Evolutionary conservation across 1,140 invertebrate genomes (phyloP), one percentile per base, ranked within the genome.

Genomic region (Diorhabda sublineata): DNA sequence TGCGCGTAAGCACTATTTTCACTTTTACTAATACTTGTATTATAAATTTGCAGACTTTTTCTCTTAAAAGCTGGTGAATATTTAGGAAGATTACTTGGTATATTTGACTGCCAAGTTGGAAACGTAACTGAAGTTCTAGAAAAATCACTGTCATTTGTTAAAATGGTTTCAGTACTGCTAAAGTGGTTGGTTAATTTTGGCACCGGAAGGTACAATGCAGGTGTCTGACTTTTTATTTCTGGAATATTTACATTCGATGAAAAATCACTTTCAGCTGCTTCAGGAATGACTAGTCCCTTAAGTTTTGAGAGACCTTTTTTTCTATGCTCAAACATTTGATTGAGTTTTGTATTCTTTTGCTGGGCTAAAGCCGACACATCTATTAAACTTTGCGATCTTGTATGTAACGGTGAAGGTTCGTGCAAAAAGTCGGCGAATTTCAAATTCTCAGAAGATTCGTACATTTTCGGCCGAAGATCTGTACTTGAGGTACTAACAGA

Each of bases 21-120:
- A 73, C 58, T 68, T 56, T 73, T 83, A 68, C 78, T 75, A 45
- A 78, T 80, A 52, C 80, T 81, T 62, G 81, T 80, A 52, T 84
- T 84, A 77, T 89, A 90, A 3, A 91, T 85, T 69, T 91, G 85
- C 26, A 92, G 80, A 57, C 86, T 87, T 81, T 92, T 91, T 64
- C 91, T 80, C 78, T 93, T 94, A 76, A 93, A 93, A 2, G 91
- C 91, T 43, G 92, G 92, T 2, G 91, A 93, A 83, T 93, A 93
- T 82, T 92, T 92, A 0, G 91, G 90, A 66, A 92, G 80, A 66
- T 87, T 72, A 79, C 75, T 73, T 78, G 82, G 73, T 79, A 82
- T 45, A 67, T 77, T 76, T 42, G 77, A 82, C 78, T 85, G 85
- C 87, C 87, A 87, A 71, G 84, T 82, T 59, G 80, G 81, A 45